Conservation (phyloP, 1,140 invertebrate species). For the Grapholita molesta region DNA sequence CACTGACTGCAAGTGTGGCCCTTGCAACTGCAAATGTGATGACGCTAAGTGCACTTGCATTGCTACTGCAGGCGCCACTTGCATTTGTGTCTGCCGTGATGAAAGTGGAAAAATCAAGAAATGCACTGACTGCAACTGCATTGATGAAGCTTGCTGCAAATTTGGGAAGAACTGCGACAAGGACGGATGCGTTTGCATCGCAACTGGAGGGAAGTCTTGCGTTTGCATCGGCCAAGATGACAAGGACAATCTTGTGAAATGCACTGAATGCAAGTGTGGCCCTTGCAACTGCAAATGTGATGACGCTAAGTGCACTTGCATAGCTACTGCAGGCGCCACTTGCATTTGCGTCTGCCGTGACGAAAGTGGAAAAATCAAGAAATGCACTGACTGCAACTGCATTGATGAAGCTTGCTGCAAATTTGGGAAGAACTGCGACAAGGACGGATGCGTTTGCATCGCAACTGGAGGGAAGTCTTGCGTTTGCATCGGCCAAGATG, state of each 20-base stretch:
- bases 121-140: conserved; percentile 22
- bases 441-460: conserved; percentile 35
- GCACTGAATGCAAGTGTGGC: conserved; percentile 25
- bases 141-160: not conserved
- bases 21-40: not conserved
- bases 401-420: not conserved
- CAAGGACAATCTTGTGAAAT: conserved; percentile 18
- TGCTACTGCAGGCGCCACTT: not conserved
- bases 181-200: conserved; percentile 12
- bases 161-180: not conserved
- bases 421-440: conserved; percentile 25
- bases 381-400: not conserved
- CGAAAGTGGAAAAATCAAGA: not conserved
- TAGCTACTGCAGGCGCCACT: not conserved
- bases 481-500: conserved; percentile 20
- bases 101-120: not conserved
- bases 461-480: conserved; percentile 34
- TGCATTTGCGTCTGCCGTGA: not conserved
- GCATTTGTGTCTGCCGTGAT: not conserved
- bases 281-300: conserved; percentile 20
- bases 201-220: conserved; percentile 19
- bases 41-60: not conserved
- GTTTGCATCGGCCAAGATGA: conserved; percentile 25
- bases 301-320: not conserved
- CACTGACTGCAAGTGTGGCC: not conserved